Evolutionary conservation across 2,888 invertebrate genomes (phyloP), one percentile per base, ranked within the genome.

Genomic region (Tetropium fuscum): DNA sequence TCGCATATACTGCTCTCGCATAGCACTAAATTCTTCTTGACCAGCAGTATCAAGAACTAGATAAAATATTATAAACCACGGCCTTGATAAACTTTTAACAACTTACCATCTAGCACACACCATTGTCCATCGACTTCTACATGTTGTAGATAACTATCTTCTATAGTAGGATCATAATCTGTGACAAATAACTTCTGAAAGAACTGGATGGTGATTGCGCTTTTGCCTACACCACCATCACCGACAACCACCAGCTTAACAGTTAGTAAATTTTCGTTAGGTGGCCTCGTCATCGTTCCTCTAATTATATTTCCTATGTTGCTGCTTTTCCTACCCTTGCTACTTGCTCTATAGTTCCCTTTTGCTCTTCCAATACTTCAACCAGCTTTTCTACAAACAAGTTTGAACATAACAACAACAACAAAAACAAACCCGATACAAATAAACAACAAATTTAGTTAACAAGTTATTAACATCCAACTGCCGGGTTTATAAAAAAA

Each of bases 161-260:
- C 96, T 63, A 97, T 97, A 11, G 97, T 97, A 4, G 97, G 97
- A 83, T 97, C 97, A 76, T 97, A 97, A 81, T 96, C 96, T 0
- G 94, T 94, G 63, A 96, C 94, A 80, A 97, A 97, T 75, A 95
- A 85, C 81, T 95, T 95, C 83, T 97, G 96, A 82, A 97, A 96
- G 83, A 95, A 94, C 84, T 97, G 94, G 78, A 95, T 96, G n/a
- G 97, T 97, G 73, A 97, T 88, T n/a, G 95, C 95, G 74, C 94
- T 94, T 84, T 97, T 97, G 65, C 96, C 96, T 54, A 97, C 96
- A 68, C 96, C 96, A 65, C 96, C 97, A 82, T 95, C 95, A 3
- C 96, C 96, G 13, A 96, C 95, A 64, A 97, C 96, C 63, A 96
- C 96, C 77, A 96, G 81, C 81, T 95, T 96, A 78, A 94, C 94